A percentile compares a stretch with the other conserved stretches of the same genome.
Conservation (phyloP, 1,140 invertebrate species). For the Amphibalanus amphitrite region DNA sequence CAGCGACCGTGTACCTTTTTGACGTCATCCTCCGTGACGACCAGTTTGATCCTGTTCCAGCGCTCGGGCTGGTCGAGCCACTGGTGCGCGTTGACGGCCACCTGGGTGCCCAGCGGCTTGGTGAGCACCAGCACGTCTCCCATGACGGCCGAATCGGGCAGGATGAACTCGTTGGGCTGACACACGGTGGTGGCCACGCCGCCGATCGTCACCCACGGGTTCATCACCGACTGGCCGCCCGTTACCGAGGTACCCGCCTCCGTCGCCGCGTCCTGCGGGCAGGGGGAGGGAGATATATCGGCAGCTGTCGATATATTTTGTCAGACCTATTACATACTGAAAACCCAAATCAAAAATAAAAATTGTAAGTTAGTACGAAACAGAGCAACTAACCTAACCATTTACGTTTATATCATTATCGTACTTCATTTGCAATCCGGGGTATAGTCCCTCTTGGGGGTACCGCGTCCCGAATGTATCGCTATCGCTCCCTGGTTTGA, state of each 20-base stretch:
- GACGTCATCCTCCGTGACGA: slow-evolving; percentile 84
- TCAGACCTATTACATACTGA: too few relatives aligned
- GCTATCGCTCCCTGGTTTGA: too few relatives aligned
- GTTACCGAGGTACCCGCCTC: slow-evolving; percentile 87
- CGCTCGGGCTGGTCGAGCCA: slow-evolving; percentile 91
- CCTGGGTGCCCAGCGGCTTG: slow-evolving; percentile 89
- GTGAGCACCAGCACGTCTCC: slow-evolving; percentile 93
- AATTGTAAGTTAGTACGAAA: too few relatives aligned
- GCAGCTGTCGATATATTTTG: too few relatives aligned
- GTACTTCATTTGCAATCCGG: too few relatives aligned
- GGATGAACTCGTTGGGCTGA: slow-evolving; percentile 86
- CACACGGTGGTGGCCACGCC: slow-evolving; percentile 90
- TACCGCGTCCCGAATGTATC: too few relatives aligned
- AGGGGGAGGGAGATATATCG: too few relatives aligned
- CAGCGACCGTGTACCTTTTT: slow-evolving; percentile 5
- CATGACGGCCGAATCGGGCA: slow-evolving; percentile 61
- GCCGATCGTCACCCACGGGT: slow-evolving; percentile 95
- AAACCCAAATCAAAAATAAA: too few relatives aligned
- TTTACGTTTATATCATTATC: too few relatives aligned
- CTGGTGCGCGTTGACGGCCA: slow-evolving; percentile 92
- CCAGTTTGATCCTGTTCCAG: slow-evolving; percentile 89
- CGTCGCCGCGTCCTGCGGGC: slow-evolving; percentile 56
- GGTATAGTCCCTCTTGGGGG: too few relatives aligned
- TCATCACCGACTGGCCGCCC: slow-evolving; percentile 91
- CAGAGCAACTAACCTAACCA: too few relatives aligned